Conservation (phyloP, 2,888 invertebrate species). For the Salpingus planirostris region DNA sequence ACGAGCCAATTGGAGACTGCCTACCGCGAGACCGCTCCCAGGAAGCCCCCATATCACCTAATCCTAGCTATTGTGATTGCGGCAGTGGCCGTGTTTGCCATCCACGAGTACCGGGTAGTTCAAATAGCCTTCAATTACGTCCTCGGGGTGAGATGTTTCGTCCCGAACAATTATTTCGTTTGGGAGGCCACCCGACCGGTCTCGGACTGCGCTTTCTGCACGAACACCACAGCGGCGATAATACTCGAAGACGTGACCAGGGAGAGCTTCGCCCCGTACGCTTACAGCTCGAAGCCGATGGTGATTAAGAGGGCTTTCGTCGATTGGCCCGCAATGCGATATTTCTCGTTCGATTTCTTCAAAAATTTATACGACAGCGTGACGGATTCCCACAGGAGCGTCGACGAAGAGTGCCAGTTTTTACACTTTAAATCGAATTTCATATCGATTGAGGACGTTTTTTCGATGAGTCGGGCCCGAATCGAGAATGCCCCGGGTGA, state of each 20-base stretch:
- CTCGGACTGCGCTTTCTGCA: conserved; percentile 72
- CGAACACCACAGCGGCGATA: conserved; percentile 56
- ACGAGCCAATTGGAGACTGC: conserved; percentile 21
- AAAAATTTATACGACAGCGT: conserved; percentile 59
- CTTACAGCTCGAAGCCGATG: conserved; percentile 72
- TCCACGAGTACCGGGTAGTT: conserved; percentile 9
- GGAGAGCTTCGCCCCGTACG: conserved; percentile 60
- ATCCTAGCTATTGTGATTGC: conserved; percentile 8
- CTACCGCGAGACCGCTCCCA: conserved; percentile 5
- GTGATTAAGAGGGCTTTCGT: conserved; percentile 66
- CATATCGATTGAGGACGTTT: conserved; percentile 65
- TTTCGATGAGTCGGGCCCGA: conserved; percentile 61
- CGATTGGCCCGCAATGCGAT: conserved; percentile 67
- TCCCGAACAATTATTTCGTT: conserved; percentile 75
- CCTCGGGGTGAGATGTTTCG: conserved; percentile 60
- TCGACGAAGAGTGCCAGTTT: conserved; percentile 78
- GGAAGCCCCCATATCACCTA: conserved; percentile 2
- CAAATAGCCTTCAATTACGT: conserved; percentile 27
- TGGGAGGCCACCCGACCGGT: conserved; percentile 83
- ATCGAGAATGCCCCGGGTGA: conserved; percentile 53
- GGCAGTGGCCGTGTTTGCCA: not conserved
- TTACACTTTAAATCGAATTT: conserved; percentile 79
- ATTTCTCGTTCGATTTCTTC: conserved; percentile 59
- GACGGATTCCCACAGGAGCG: conserved; percentile 62
- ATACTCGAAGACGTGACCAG: conserved; percentile 60